A percentile compares a stretch with the other conserved stretches of the same genome.
These are phyloP conservation scores for Elachura formosa DNA, from an alignment of 2,113 vertebrate species.

Conservation along the genomic window DNA sequence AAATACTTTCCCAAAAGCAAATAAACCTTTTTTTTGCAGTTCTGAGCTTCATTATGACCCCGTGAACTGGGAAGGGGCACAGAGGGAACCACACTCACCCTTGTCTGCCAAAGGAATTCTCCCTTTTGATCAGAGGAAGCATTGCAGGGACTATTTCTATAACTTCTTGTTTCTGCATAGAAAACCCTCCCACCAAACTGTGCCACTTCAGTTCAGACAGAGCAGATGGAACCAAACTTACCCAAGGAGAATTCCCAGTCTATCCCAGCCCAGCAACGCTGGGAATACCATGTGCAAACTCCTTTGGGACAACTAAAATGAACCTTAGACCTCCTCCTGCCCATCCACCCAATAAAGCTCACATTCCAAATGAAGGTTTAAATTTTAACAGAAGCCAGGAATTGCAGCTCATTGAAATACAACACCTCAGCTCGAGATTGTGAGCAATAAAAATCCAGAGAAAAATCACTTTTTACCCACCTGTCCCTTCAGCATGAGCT, in stretches of 20 bases:
- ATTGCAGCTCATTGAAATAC: background rate
- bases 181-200: background rate
- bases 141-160: rapidly evolving
- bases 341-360: background rate
- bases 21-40: background rate
- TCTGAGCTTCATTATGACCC: background rate
- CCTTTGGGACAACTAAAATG: background rate
- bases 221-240: background rate
- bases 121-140: background rate
- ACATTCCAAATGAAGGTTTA: background rate
- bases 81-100: background rate
- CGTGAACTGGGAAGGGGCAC: no score
- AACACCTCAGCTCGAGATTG: background rate
- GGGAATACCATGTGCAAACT: background rate
- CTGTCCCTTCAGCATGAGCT: background rate
- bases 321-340: background rate
- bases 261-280: background rate
- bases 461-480: background rate
- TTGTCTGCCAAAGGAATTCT: background rate
- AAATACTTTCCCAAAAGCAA: background rate
- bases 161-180: rapidly evolving
- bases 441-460: background rate
- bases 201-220: background rate
- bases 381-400: background rate
- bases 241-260: background rate